A percentile compares a stretch with the other conserved stretches of the same genome.
Evolutionary conservation across 2,797 vertebrate genomes (phyloP).

Genomic region (Anolis apletophallus): DNA sequence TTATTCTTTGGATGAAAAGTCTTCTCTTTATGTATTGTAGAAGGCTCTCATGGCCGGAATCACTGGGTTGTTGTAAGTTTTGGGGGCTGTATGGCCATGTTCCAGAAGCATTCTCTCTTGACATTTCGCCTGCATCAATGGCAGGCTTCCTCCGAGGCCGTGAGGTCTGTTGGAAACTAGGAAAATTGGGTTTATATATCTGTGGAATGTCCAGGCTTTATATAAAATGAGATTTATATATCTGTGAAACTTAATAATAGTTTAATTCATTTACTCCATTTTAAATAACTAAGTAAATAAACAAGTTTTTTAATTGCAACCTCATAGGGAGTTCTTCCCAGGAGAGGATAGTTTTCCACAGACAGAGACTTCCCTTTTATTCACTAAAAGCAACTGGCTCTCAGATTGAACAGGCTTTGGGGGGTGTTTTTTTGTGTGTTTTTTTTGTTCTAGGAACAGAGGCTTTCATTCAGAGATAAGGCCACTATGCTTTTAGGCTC

Average conservation of each 20-base stretch:
- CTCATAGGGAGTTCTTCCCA: conserved; percentile 48
- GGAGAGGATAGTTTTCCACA: conserved; percentile 75
- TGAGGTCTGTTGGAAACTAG: too few relatives aligned
- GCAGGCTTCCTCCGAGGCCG: too few relatives aligned
- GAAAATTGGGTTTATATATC: too few relatives aligned
- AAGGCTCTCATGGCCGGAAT: too few relatives aligned
- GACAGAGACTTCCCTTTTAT: conserved; percentile 75
- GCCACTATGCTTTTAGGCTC: conserved; percentile 53
- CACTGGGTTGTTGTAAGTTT: too few relatives aligned
- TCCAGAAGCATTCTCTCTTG: too few relatives aligned
- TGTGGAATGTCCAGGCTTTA: too few relatives aligned
- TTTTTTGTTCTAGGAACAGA: conserved; percentile 65
- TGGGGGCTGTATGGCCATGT: too few relatives aligned
- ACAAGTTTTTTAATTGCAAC: not conserved
- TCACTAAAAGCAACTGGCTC: conserved; percentile 60
- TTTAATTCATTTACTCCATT: conserved; percentile 51
- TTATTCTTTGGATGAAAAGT: conserved; percentile 32
- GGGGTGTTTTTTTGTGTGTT: not conserved
- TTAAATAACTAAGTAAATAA: conserved; percentile 22
- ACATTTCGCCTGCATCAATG: too few relatives aligned
- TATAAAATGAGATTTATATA: too few relatives aligned
- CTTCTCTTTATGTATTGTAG: conserved; percentile 5
- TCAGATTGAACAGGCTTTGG: conserved; percentile 57
- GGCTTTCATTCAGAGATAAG: conserved; percentile 69
- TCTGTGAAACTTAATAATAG: not conserved